Evolutionary conservation across 2,888 invertebrate genomes (phyloP), one percentile per base, ranked within the genome.

Genomic region (Keiferia lycopersicella): DNA sequence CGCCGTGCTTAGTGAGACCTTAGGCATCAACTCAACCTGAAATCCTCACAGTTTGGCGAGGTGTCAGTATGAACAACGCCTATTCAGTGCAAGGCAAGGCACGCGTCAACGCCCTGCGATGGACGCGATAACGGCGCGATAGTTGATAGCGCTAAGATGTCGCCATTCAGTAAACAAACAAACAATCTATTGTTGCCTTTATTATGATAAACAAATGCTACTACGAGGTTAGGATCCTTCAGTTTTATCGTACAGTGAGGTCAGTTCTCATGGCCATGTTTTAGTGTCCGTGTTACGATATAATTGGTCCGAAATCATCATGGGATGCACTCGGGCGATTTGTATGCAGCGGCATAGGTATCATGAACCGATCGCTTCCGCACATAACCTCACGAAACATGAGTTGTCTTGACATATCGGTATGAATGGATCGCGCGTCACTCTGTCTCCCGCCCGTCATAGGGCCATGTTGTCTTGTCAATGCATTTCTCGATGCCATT

Each of bases 391-490:
- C 16, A 45, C 34, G 8, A 45, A 45, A 16, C 45, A 45, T 45
- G 14, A 34, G 34, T 34, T 10, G 34, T 41, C 3, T 41, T 41
- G 63, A 77, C 34, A 34, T 10, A 34, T 34, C 34, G 82, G 78
- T 83, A 85, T 86, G 86, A 86, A 86, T 86, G 87, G 84, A 81
- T 71, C 77, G 78, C 81, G 81, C 84, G 82, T 83, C 72, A 63
- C 53, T 20, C 18, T 2, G 26, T 26, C 53, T 12, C 18, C 8
- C 14, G 53, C 18, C 8, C 14, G 53, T 53, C 53, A 18, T 11
- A 14, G 20, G 4, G 51, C 16, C 51, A 51, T 51, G 11, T 14
- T 16, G 45, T 48, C 26, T n/a, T n/a, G 14, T 48, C 26, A 26
- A 8, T 53, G 20, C 53, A 53, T 53, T 18, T 14, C 30, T 34